Evolutionary conservation across 1,140 invertebrate genomes (phyloP).

Genomic region (Trypoxylus dichotomus): DNA sequence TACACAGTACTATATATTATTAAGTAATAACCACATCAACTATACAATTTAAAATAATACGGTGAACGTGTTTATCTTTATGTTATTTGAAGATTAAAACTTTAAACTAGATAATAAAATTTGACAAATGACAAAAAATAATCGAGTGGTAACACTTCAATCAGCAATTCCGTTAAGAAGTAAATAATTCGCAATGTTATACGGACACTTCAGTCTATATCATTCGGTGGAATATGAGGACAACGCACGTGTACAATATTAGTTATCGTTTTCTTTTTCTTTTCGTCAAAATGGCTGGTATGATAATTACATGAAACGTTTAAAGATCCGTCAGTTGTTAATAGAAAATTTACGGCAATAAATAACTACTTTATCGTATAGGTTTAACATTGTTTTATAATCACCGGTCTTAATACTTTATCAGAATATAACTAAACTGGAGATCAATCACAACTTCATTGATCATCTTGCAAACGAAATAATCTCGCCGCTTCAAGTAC

Average conservation of each 20-base stretch:
- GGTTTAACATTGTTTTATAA: conserved; percentile 18
- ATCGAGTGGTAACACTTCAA: background rate
- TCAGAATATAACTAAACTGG: conserved; percentile 9
- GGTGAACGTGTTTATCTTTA: background rate
- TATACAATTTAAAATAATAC: background rate
- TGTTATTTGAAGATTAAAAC: conserved; percentile 3
- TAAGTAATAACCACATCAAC: background rate
- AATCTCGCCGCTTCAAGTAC: conserved; percentile 2
- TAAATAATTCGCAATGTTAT: background rate
- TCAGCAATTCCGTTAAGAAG: background rate
- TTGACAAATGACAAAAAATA: background rate
- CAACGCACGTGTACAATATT: background rate
- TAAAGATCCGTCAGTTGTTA: background rate
- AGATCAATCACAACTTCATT: conserved; percentile 21
- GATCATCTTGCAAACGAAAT: background rate
- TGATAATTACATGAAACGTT: too few species aligned
- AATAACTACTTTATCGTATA: conserved; percentile 4
- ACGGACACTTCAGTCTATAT: background rate
- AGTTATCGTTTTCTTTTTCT: background rate
- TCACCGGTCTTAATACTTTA: background rate
- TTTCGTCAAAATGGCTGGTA: background rate
- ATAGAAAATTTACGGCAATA: conserved; percentile 1
- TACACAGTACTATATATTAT: background rate
- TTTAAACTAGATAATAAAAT: conserved; percentile 18
- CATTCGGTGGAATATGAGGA: background rate